phyloP scores from a whole-genome alignment of 2,888 invertebrate species.

The Yponomeuta plumbellus region DNA sequence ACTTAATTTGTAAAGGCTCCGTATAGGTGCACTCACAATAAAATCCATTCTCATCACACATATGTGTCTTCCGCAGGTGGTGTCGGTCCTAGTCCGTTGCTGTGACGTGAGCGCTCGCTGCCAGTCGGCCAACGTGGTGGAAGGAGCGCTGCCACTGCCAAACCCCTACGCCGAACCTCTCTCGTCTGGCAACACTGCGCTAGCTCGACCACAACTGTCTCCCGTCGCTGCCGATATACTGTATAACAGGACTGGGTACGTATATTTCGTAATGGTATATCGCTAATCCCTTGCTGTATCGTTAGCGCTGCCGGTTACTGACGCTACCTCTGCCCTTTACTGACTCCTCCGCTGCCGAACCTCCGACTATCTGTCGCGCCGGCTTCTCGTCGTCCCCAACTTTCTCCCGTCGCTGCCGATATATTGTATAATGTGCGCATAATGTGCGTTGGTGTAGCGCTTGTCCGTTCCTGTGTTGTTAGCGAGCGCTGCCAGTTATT shows the following conservation, averaged over 20 bases:
- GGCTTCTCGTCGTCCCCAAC: constrained; percentile 36
- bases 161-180: constrained; percentile 83
- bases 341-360: constrained; percentile 79
- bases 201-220: constrained; percentile 49
- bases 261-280: constrained; percentile 10
- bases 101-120: constrained; percentile 88
- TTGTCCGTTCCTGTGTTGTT: constrained; percentile 95
- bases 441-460: too few species aligned
- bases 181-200: constrained; percentile 40
- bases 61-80: constrained; percentile 64
- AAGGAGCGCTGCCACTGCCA: constrained; percentile 78
- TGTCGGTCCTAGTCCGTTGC: constrained; percentile 92
- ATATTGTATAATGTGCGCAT: constrained; percentile 84
- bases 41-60: too few species aligned
- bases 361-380: constrained; percentile 80
- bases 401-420: constrained; percentile 82
- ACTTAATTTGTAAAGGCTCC: background rate
- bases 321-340: constrained; percentile 49
- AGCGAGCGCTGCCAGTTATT: constrained; percentile 75
- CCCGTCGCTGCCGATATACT: constrained; percentile 86
- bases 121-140: constrained; percentile 71
- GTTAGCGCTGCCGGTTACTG: constrained; percentile 82
- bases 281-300: constrained; percentile 92
- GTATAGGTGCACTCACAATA: background rate
- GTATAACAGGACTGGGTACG: constrained; percentile 86